Evolutionary conservation across 2,797 vertebrate genomes (phyloP).

Genomic region (Leptodactylus fallax): DNA sequence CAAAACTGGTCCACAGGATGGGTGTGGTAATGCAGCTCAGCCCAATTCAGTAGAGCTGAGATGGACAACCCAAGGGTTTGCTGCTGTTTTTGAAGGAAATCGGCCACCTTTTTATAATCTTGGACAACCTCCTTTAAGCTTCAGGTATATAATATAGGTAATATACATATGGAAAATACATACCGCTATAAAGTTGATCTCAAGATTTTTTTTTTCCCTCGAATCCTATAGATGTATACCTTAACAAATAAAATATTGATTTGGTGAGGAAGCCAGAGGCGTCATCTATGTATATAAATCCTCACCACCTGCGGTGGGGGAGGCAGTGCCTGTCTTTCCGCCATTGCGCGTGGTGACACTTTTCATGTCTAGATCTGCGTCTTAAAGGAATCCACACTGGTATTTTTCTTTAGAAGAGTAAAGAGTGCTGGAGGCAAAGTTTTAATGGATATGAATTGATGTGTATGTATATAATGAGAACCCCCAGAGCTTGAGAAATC

Average conservation of each 20-base stretch:
- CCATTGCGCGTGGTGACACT: neutral
- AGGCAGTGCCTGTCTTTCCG: too few relatives aligned
- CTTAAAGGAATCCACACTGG: neutral
- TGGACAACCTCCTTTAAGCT: too few relatives aligned
- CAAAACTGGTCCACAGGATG: neutral
- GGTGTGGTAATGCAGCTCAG: too few relatives aligned
- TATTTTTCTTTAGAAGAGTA: neutral
- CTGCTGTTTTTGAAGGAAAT: too few relatives aligned
- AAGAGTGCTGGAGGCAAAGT: neutral
- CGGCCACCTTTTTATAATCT: too few relatives aligned
- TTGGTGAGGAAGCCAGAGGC: neutral
- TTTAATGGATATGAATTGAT: slow-evolving; percentile 1
- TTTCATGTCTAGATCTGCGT: neutral
- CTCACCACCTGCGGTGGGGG: neutral
- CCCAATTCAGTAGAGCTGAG: too few relatives aligned
- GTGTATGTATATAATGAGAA: neutral
- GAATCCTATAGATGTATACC: neutral
- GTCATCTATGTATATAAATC: neutral
- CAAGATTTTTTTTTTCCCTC: too few relatives aligned
- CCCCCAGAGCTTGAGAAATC: neutral
- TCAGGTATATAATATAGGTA: too few relatives aligned
- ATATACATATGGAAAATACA: too few relatives aligned
- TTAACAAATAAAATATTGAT: neutral
- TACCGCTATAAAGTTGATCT: too few relatives aligned
- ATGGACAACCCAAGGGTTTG: too few relatives aligned